phyloP scores from a whole-genome alignment of 2,113 vertebrate genomes.

The Carlito syrichta region DNA sequence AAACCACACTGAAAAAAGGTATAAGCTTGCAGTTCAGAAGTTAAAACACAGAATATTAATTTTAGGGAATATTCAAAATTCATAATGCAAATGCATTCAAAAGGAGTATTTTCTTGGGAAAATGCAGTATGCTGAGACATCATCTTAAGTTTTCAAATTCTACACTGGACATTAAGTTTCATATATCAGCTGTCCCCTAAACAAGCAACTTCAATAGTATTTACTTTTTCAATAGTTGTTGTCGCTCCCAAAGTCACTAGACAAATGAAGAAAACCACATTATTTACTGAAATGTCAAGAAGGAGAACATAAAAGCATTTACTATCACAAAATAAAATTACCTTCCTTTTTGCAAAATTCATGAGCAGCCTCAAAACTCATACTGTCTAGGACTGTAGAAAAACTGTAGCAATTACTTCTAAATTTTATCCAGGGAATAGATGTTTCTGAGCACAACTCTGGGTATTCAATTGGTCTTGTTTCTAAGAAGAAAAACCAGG shows the following conservation, averaged over 20 bases:
- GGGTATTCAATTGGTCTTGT: slow-evolving; percentile 80
- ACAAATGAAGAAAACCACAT: slow-evolving; percentile 10
- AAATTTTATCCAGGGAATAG: slow-evolving; percentile 91
- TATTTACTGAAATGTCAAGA: slow-evolving; percentile 49
- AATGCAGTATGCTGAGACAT: neutral
- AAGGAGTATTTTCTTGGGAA: neutral
- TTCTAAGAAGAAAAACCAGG: slow-evolving; percentile 80
- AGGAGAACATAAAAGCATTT: slow-evolving; percentile 45
- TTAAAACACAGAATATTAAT: neutral
- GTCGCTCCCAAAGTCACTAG: slow-evolving; percentile 27
- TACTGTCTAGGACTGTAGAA: slow-evolving; percentile 87
- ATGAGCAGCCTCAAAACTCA: slow-evolving; percentile 87
- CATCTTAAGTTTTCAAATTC: slow-evolving; percentile 17
- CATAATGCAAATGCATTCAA: slow-evolving; percentile 3
- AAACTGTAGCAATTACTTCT: slow-evolving; percentile 92
- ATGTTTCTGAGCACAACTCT: slow-evolving; percentile 85
- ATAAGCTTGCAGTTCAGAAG: neutral
- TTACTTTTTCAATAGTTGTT: neutral
- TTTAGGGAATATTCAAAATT: slow-evolving; percentile 46
- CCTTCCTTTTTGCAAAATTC: slow-evolving; percentile 92
- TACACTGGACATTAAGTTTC: neutral
- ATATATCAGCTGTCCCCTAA: neutral
- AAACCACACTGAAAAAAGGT: slow-evolving; percentile 5
- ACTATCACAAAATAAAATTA: slow-evolving; percentile 75
- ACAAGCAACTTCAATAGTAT: slow-evolving; percentile 19